Base-by-base conservation (phyloP, 2,888 invertebrate species). In the Aricia artaxerxes region DNA sequence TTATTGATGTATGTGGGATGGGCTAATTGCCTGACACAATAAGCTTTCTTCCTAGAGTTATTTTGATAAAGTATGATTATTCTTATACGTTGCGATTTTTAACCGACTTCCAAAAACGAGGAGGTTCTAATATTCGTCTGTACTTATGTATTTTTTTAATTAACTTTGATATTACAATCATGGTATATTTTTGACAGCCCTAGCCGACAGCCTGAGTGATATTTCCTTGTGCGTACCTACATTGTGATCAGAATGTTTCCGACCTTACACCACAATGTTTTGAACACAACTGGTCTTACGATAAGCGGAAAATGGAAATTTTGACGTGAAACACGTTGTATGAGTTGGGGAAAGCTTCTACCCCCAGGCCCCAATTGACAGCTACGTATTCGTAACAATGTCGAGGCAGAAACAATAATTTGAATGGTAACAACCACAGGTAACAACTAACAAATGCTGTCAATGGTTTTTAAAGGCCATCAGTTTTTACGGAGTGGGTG, bases 121-220 rank as follows among this genome's bases (percentile, higher is more conserved):
- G 40, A 40, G 40, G 5, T 40, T 40, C 5, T 40, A 40, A 40
- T 40, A 40, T 40, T 40, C 4, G 40, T 40, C 40, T 40, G 40
- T 40, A 24, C 24, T 24, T 24, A 5, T 5, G 40, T 40, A 40
- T 40, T 40, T 40, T 40, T 40, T 40, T 6, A 40, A 40, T 6
- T 40, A 7, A 40, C 40, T 1, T 40, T 40, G 40, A 40, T 40
- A 40, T 40, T 40, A 40, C 40, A 6, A 6, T 40, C 40, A 40
- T 40, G 40, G 1, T 6, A 40, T 53, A 53, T 57, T 57, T 57
- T 13, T 57, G 57, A 4, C 57, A 57, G 16, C 57, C 57, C 57
- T 57, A 57, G 57, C 57, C 3, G 53, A 13, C 72, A n/a, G 78
- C 35, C 72, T 72, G 72, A 78, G 78, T 78, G 78, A 78, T 57